Evolutionary conservation across 1,140 invertebrate genomes (phyloP), one percentile per base, ranked within the genome.

Genomic region (Drosophila nannoptera): DNA sequence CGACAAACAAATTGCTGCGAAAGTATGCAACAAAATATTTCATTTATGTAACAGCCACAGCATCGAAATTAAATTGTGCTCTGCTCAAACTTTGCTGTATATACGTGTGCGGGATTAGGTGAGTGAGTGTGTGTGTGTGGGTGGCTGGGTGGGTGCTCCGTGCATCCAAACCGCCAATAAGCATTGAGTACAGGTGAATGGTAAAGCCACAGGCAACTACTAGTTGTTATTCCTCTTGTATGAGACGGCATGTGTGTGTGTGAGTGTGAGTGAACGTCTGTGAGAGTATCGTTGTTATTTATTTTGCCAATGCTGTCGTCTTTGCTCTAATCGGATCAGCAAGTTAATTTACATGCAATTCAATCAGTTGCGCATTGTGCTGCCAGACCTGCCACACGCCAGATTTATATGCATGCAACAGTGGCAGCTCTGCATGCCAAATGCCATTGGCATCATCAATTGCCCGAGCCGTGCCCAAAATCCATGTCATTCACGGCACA

Each of bases 331-430:
- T 84, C 78, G 80, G 80, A 83, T 83, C 78, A 84, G 80, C 75
- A 84, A 83, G 78, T 76, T 84, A 84, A 83, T 83, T 83, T 83
- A 78, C 78, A 83, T 84, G 78, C 78, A 83, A 84, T 83, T 83
- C 78, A 83, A 83, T 83, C 78, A 83, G 73, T 70, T 75, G 59
- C 75, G 65, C 80, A 84, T 84, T 83, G 80, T 78, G 58, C 73
- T 69, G 69, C 53, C 48, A 16, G 31, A 36, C 36, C 32, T 38
- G 45, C 31, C 31, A 4, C 29, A 11, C 43, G 7, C 1, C 22
- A 12, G 40, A 32, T 46, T 46, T 59, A 59, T 62, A 71, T 75
- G 78, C 62, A 67, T 65, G 78, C 78, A 77, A 78, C 71, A 77
- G 60, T 58, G 69, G 56, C 56, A 68, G 75, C 75, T 69, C 56